A percentile compares a stretch with the other conserved stretches of the same genome.
phyloP scores from a whole-genome alignment of 2,888 invertebrate genomes.

The Pogonocherus hispidulus region DNA sequence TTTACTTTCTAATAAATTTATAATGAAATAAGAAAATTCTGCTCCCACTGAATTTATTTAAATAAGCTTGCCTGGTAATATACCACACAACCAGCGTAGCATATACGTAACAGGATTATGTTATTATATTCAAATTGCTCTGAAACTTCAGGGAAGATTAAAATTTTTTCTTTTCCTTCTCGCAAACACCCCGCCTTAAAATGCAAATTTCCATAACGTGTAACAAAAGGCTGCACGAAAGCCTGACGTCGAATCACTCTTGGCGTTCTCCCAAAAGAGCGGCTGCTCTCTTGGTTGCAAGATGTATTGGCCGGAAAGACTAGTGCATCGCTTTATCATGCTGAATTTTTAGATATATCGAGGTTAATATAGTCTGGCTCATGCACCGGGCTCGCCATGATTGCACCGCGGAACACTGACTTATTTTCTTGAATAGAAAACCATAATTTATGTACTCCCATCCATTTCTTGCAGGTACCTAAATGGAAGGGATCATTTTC shows the following conservation, averaged over 20 bases:
- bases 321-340: constrained; percentile 7
- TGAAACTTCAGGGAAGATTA: constrained; percentile 7
- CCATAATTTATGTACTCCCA: too few relatives aligned
- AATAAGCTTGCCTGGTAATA: neutral
- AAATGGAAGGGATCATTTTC: too few relatives aligned
- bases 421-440: too few relatives aligned
- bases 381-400: neutral
- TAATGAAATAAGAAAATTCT: neutral
- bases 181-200: neutral
- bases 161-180: neutral
- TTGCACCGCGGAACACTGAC: too few relatives aligned
- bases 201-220: constrained; percentile 8
- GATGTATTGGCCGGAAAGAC: neutral
- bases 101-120: neutral
- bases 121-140: constrained; percentile 15
- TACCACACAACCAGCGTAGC: neutral
- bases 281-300: constrained; percentile 1
- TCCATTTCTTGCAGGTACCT: too few relatives aligned
- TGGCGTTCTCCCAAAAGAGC: neutral
- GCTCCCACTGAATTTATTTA: neutral
- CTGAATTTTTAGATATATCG: constrained; percentile 8
- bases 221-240: constrained; percentile 3
- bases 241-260: neutral
- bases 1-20: too few relatives aligned
- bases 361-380: neutral